Conservation (phyloP, 2,888 invertebrate genomes). For the Amorpha juglandis region DNA sequence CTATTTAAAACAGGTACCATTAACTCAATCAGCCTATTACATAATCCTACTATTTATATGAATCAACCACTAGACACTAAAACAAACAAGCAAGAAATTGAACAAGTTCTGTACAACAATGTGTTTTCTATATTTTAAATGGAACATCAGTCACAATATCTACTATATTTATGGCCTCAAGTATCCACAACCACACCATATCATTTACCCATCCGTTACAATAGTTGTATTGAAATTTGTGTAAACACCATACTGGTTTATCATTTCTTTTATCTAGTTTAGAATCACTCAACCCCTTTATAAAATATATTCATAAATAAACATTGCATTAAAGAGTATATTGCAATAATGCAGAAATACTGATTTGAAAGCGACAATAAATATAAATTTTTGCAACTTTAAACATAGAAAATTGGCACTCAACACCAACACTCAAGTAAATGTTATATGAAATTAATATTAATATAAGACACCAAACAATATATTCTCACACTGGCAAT, state of each 20-base stretch:
- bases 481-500: no score
- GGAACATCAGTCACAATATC: slow-evolving; percentile 62
- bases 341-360: no score
- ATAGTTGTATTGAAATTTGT: slow-evolving; percentile 60
- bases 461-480: no score
- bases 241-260: slow-evolving; percentile 46
- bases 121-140: no score
- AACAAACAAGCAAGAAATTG: slow-evolving; percentile 18
- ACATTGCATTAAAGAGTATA: background rate
- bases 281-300: slow-evolving; percentile 15
- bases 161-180: slow-evolving; percentile 63
- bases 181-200: slow-evolving; percentile 67
- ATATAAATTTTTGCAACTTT: background rate
- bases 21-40: slow-evolving; percentile 5
- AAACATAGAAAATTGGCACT: slow-evolving; percentile 7
- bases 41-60: background rate
- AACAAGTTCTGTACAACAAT: slow-evolving; percentile 55
- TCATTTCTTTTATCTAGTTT: slow-evolving; percentile 31
- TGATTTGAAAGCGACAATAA: background rate
- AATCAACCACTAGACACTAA: slow-evolving; percentile 4
- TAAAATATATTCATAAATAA: background rate
- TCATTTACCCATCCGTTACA: slow-evolving; percentile 57
- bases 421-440: background rate
- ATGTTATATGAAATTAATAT: no score
- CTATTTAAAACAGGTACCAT: background rate